Percentiles rank a stretch among this genome's conserved stretches.
phyloP scores from a whole-genome alignment of 2,113 vertebrate genomes.

The Colistium nudipinnis region DNA sequence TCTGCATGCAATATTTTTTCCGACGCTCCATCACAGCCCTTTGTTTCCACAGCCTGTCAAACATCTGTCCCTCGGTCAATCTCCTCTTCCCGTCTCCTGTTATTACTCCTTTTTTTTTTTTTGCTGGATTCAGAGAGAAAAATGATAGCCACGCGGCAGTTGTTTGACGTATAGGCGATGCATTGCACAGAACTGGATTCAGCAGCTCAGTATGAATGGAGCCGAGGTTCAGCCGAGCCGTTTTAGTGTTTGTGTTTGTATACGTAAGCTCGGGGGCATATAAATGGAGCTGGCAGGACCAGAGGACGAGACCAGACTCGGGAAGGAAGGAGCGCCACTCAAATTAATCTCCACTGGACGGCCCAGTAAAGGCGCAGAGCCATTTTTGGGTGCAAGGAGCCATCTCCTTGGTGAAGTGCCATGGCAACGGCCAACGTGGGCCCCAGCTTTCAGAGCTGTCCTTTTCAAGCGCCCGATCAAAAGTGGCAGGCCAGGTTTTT shows the following conservation, averaged over 20 bases:
- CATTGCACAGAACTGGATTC: neutral
- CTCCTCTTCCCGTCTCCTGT: neutral
- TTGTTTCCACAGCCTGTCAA: slow-evolving; percentile 34
- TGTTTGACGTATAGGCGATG: slow-evolving; percentile 28
- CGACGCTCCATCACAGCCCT: slow-evolving; percentile 28
- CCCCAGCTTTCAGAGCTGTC: slow-evolving; percentile 69
- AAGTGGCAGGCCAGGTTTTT: slow-evolving; percentile 79
- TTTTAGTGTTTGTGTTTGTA: slow-evolving; percentile 3
- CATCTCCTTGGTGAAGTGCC: slow-evolving; percentile 81
- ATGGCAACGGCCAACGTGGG: slow-evolving; percentile 79
- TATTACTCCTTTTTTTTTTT: slow-evolving; percentile 17
- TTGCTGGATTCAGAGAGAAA: slow-evolving; percentile 17
- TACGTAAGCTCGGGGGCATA: slow-evolving; percentile 29
- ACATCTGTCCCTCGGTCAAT: slow-evolving; percentile 9
- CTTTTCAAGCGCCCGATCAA: slow-evolving; percentile 76
- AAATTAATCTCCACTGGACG: slow-evolving; percentile 74
- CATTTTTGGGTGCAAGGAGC: slow-evolving; percentile 77
- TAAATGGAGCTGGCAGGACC: slow-evolving; percentile 61
- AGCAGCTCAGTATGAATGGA: slow-evolving; percentile 6
- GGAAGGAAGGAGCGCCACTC: slow-evolving; percentile 73
- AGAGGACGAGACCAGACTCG: slow-evolving; percentile 54
- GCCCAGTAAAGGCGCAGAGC: slow-evolving; percentile 67
- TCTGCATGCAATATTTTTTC: slow-evolving; percentile 6
- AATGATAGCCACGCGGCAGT: slow-evolving; percentile 3
- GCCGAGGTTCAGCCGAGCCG: slow-evolving; percentile 4